These are phyloP conservation scores for Ophiodon elongatus DNA, from an alignment of 2,113 vertebrate genomes.

Conservation along the genomic window DNA sequence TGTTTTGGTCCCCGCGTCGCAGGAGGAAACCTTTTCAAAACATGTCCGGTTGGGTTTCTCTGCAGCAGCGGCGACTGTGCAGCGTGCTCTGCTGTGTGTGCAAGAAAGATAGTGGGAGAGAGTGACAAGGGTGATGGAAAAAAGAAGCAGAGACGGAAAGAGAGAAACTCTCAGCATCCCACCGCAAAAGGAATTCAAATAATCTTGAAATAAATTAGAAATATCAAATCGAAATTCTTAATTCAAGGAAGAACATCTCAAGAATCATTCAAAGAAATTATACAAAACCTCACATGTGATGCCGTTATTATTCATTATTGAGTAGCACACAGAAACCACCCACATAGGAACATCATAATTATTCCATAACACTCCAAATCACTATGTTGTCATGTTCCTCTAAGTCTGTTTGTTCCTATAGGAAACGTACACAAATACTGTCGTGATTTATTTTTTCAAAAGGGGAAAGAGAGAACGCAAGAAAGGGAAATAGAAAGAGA, in stretches of 20 bases:
- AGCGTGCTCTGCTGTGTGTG: conserved; percentile 37
- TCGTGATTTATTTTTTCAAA: conserved; percentile 19
- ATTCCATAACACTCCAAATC: conserved; percentile 28
- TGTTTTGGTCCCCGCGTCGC: conserved; percentile 14
- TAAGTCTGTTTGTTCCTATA: conserved; percentile 1
- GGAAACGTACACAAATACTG: conserved; percentile 33
- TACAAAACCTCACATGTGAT: neutral
- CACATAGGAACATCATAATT: neutral
- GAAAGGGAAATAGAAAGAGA: conserved; percentile 44
- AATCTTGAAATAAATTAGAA: neutral
- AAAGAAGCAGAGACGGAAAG: conserved; percentile 1
- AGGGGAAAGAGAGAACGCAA: conserved; percentile 20
- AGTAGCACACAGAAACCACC: conserved; percentile 5
- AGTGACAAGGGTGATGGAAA: neutral
- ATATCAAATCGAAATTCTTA: neutral
- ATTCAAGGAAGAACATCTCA: neutral
- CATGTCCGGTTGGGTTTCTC: conserved; percentile 29
- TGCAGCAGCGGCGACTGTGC: conserved; percentile 1
- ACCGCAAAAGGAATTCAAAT: neutral
- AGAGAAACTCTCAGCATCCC: neutral
- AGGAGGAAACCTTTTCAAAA: conserved; percentile 57
- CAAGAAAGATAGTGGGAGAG: conserved; percentile 1
- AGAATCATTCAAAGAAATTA: neutral
- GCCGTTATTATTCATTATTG: neutral
- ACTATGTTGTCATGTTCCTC: neutral